Evolutionary conservation across 2,888 invertebrate species (phyloP), one percentile per base, ranked within the genome.

Genomic region (Hypolimnas misippus): DNA sequence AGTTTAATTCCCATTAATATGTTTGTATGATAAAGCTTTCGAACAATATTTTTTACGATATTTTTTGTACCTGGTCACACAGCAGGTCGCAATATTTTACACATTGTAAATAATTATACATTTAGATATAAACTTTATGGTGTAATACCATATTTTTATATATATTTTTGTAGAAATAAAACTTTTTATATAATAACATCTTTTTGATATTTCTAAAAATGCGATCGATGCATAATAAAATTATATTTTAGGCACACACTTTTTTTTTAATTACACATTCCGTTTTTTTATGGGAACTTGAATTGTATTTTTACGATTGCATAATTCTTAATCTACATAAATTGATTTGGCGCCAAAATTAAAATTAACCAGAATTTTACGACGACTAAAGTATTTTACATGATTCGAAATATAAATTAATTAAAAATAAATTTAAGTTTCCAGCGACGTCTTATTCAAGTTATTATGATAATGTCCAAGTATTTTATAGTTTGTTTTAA

Each of bases 61-160:
- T 10, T 50, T 61, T 50, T 57, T 50, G 63, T 63, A 66, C 66
- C 66, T 66, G 66, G 66, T 61, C 57, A 57, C 60, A 63, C 54
- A n/a, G 38, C 66, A 57, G 66, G 66, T 66, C 55, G 44, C 63
- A 57, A 57, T 52, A 46, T 29, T 62, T 56, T 64, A 58, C 40
- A 49, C 50, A 51, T 58, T 68, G 66, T 68, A 66, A 68, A 68
- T 68, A 68, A 46, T 51, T 64, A 57, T 56, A 60, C 25, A 33
- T 57, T 35, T 67, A 67, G 53, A 54, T 51, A 49, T 61, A 57
- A 42, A 29, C 35, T 52, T 57, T 66, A 65, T 66, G 66, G 63
- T 68, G 54, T 51, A 35, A 57, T 44, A 66, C 66, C 66, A 64
- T 68, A 68, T 68, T 60, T 66, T 68, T 60, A 51, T 66, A 61